Conservation (phyloP, 2,113 vertebrate genomes). For the Gadus chalcogrammus region DNA sequence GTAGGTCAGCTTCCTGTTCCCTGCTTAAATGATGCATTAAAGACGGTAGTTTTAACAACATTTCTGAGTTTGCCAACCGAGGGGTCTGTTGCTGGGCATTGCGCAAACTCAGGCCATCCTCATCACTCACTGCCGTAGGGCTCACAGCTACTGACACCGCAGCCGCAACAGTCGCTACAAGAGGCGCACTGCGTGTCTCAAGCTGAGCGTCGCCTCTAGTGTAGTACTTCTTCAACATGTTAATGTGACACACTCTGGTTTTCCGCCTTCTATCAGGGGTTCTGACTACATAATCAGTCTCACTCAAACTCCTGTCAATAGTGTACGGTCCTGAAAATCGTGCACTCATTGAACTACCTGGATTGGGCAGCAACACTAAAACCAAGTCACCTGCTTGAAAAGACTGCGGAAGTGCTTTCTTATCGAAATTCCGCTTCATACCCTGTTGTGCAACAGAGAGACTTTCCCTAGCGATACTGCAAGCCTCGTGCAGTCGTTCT, state of each 20-base stretch:
- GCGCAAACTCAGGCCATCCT: background rate
- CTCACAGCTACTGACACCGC: background rate
- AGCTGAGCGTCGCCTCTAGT: background rate
- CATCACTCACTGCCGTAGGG: background rate
- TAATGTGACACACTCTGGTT: background rate
- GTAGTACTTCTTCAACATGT: conserved; percentile 7
- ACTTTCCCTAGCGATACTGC: too few relatives aligned
- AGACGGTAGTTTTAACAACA: too few relatives aligned
- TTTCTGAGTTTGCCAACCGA: background rate
- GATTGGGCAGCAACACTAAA: background rate
- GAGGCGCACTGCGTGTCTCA: too few relatives aligned
- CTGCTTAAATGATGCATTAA: too few relatives aligned
- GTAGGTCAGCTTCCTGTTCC: too few relatives aligned
- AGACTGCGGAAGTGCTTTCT: background rate
- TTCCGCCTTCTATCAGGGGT: background rate
- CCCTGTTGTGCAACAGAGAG: too few relatives aligned
- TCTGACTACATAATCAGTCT: background rate
- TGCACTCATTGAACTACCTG: too few relatives aligned
- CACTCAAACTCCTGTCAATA: background rate
- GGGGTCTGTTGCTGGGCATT: background rate
- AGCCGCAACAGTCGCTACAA: background rate
- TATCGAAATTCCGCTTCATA: background rate
- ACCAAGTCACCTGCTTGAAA: background rate
- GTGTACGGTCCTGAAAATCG: background rate
- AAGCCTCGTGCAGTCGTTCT: background rate